Base-by-base conservation (phyloP, 1,140 invertebrate genomes). In the Cyclargus thomasi region DNA sequence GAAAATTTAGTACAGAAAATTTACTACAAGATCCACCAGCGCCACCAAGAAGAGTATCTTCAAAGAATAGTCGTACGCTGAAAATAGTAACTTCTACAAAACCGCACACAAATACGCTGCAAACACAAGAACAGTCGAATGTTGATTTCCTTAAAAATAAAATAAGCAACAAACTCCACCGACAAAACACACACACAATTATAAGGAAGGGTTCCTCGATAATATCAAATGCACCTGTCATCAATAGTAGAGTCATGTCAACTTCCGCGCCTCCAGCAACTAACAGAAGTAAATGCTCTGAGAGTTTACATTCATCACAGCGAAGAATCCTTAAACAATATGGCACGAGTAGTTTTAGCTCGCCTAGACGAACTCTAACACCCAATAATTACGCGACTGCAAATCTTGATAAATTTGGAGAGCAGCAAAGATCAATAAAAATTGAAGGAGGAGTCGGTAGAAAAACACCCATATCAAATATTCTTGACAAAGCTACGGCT, bases 31-130 rank as follows among this genome's bases (percentile, higher is more conserved):
- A 3, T 79, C 92, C 93, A 53, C 94, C 95, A 3, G 93, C 92
- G n/a, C 95, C 94, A 2, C 95, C 95, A 0, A 91, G 92, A 78
- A 91, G 96, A 71, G 92, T 92, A 76, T 96, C 95, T 0, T 96
- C 95, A 0, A 93, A 93, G 75, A 93, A 94, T 66, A 96, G 93
- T 83, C 92, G 92, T 35, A 95, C 94, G 7, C 80, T 96, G 1
- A 92, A 92, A 80, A 80, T 95, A 17, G 93, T 94, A n/a, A 92
- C 93, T 2, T 92, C 91, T 20, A 88, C 91, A 74, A 88, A 82
- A 72, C 74, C 81, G 63, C 67, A 69, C 23, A 78, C 77, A 20
- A 70, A 74, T 16, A 78, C 81, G 47, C 68, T 81, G 1, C 79
- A 80, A 47, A 4, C 18, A 20, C 67, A 68, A 57, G 77, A 77